These are phyloP conservation scores for Raja brachyura DNA, from an alignment of 2,113 vertebrate species.

Conservation along the genomic window DNA sequence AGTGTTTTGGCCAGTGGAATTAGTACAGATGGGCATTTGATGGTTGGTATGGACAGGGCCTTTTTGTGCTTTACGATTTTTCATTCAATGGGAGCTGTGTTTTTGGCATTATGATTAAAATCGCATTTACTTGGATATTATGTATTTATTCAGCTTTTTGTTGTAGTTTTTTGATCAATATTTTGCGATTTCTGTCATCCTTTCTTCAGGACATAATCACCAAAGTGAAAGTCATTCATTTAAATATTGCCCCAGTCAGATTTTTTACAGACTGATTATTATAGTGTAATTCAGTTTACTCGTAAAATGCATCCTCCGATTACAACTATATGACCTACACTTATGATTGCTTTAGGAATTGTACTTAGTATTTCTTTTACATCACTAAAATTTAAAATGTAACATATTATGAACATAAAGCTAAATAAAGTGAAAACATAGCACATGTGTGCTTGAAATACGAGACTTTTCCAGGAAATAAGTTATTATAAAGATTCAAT, in stretches of 20 bases:
- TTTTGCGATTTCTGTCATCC: background rate
- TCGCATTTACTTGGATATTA: background rate
- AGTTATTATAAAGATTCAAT: background rate
- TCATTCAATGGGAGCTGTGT: too few relatives aligned
- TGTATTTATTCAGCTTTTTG: background rate
- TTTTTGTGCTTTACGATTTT: too few relatives aligned
- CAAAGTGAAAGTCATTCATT: background rate
- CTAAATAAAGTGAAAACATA: background rate
- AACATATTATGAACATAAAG: background rate
- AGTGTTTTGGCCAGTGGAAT: too few relatives aligned
- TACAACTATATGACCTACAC: background rate
- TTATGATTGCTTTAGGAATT: background rate
- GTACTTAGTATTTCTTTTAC: background rate
- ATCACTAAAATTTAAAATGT: constrained; percentile 6
- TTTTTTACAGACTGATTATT: background rate
- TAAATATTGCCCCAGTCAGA: background rate
- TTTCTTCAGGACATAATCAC: background rate
- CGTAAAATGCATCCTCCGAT: background rate
- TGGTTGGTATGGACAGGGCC: too few relatives aligned
- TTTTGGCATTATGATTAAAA: background rate
- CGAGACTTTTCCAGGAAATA: background rate
- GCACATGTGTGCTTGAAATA: background rate
- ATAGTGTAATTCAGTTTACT: background rate
- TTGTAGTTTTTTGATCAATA: background rate
- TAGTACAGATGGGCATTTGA: too few relatives aligned